Percentiles rank a stretch among this genome's conserved stretches.
Evolutionary conservation across 2,113 vertebrate genomes (phyloP).

Genomic region (Melanotaenia duboulayi): DNA sequence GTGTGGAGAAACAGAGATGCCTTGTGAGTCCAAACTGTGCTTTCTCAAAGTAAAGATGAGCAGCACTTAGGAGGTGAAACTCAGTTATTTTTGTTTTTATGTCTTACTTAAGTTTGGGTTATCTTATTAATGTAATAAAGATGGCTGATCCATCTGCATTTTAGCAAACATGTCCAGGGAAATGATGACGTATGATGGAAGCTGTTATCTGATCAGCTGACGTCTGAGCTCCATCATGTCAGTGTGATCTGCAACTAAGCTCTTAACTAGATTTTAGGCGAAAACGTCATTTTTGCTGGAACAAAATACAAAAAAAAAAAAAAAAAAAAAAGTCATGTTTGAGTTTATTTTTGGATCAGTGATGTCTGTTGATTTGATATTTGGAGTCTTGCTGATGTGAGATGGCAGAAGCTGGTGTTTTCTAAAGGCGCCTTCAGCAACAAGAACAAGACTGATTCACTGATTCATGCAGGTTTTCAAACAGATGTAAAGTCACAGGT

Average conservation of each 20-base stretch:
- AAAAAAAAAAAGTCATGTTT: constrained; percentile 28
- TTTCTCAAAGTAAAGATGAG: background rate
- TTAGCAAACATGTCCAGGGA: constrained; percentile 33
- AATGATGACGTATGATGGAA: constrained; percentile 3
- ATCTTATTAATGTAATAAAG: constrained; percentile 1
- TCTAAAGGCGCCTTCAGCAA: background rate
- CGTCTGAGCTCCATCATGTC: constrained; percentile 50
- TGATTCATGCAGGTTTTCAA: background rate
- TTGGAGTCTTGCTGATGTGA: constrained; percentile 22
- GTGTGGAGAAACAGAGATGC: constrained; percentile 3
- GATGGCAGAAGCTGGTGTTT: background rate
- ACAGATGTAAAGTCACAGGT: background rate
- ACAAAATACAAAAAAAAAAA: constrained; percentile 19
- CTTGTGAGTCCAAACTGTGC: background rate
- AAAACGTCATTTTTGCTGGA: constrained; percentile 56
- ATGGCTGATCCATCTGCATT: constrained; percentile 20
- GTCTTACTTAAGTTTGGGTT: constrained; percentile 26
- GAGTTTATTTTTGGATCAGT: constrained; percentile 63
- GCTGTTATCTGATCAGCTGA: constrained; percentile 57
- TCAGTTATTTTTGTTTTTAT: constrained; percentile 13
- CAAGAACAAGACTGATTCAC: background rate
- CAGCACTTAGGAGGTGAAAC: background rate
- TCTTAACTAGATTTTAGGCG: constrained; percentile 68
- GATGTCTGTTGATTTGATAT: constrained; percentile 38
- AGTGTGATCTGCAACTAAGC: constrained; percentile 65